Percentiles rank a stretch among this genome's conserved stretches.
phyloP scores from a whole-genome alignment of 2,113 vertebrate species.

The Serranochromis macrocephalus region DNA sequence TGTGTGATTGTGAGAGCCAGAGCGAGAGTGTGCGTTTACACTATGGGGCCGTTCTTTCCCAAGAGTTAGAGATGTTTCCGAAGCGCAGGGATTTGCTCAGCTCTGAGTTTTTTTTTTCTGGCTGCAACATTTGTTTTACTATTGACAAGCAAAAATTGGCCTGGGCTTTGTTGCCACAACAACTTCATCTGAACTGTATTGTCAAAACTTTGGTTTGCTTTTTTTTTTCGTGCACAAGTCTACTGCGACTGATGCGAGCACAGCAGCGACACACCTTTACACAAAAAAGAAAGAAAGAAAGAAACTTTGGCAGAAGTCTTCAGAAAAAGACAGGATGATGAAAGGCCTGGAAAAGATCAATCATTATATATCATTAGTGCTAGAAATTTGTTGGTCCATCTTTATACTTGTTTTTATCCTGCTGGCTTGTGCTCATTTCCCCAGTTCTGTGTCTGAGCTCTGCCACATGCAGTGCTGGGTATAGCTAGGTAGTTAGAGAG shows the following conservation, averaged over 20 bases:
- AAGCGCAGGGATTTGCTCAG: conserved; percentile 43
- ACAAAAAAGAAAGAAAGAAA: background rate
- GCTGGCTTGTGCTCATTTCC: conserved; percentile 30
- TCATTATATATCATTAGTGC: conserved; percentile 50
- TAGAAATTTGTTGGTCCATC: conserved; percentile 41
- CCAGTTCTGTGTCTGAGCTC: conserved; percentile 18
- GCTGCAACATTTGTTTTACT: conserved; percentile 44
- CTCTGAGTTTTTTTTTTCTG: conserved; percentile 22
- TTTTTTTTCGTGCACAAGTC: background rate
- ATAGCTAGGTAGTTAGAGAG: conserved; percentile 49
- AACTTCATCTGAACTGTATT: background rate
- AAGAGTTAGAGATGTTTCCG: conserved; percentile 32
- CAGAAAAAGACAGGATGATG: conserved; percentile 30
- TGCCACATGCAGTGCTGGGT: conserved; percentile 44
- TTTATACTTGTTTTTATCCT: background rate
- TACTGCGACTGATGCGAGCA: background rate
- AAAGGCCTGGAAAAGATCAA: conserved; percentile 44
- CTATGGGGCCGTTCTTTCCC: conserved; percentile 36
- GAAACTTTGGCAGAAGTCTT: background rate
- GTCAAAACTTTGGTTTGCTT: background rate
- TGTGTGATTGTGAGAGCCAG: background rate
- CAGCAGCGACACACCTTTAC: background rate
- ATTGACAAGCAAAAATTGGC: conserved; percentile 19
- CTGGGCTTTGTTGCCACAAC: background rate
- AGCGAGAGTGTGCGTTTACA: background rate